Evolutionary conservation across 2,888 invertebrate species (phyloP).

Genomic region (Rhaphigaster nebulosa): DNA sequence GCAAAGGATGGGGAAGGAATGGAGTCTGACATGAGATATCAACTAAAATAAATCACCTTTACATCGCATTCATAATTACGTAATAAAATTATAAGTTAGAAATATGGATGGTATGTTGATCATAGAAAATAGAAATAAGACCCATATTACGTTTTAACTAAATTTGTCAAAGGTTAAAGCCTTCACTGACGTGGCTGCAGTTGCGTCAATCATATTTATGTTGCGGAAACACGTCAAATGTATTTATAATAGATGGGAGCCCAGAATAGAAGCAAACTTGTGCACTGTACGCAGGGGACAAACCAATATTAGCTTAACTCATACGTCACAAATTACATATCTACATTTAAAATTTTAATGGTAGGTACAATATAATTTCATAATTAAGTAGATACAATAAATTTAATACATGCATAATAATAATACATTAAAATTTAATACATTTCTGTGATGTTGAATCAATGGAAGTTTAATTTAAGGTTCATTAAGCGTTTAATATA

Average conservation of each 20-base stretch:
- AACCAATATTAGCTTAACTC: neutral
- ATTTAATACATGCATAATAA: too few species aligned
- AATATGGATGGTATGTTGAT: neutral
- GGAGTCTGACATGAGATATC: too few species aligned
- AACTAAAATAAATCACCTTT: too few species aligned
- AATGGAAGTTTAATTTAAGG: too few species aligned
- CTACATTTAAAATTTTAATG: neutral
- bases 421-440: too few species aligned
- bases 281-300: neutral
- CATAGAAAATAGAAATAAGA: neutral
- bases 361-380: too few species aligned
- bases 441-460: too few species aligned
- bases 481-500: too few species aligned
- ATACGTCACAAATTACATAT: neutral
- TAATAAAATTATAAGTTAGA: too few species aligned
- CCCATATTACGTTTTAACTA: neutral
- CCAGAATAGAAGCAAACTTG: neutral
- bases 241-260: neutral
- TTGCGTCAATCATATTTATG: slow-evolving; percentile 14
- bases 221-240: slow-evolving; percentile 1
- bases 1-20: too few species aligned
- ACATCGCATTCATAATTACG: too few species aligned
- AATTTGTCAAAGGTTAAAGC: neutral
- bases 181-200: neutral
- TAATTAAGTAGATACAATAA: too few species aligned